These are phyloP conservation scores for Rhagonycha fulva DNA, from an alignment of 2,888 invertebrate genomes.

Conservation along the genomic window DNA sequence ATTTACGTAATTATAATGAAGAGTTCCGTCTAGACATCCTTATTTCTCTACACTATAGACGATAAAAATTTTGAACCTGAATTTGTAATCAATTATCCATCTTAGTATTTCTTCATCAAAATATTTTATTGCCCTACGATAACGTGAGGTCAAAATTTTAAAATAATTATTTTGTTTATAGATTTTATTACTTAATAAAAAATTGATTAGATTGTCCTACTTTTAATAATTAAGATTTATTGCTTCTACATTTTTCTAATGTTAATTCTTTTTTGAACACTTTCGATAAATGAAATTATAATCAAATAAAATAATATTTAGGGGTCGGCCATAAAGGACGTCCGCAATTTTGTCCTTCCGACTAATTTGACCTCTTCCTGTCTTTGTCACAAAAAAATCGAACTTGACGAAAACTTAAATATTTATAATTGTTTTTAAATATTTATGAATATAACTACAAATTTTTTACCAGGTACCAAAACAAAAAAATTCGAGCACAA, in stretches of 20 bases:
- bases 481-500: too few species aligned
- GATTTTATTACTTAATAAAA: background rate
- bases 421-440: too few species aligned
- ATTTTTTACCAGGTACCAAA: too few species aligned
- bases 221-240: background rate
- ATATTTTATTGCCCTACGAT: background rate
- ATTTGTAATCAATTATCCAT: background rate
- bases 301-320: too few species aligned
- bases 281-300: too few species aligned
- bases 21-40: slow-evolving; percentile 3
- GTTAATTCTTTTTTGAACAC: too few species aligned
- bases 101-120: background rate
- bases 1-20: background rate
- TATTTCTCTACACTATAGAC: background rate
- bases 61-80: background rate
- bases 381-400: too few species aligned
- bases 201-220: background rate
- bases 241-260: background rate
- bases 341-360: too few species aligned
- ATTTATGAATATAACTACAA: too few species aligned
- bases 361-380: too few species aligned
- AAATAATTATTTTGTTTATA: background rate
- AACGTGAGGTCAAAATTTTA: background rate
- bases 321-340: too few species aligned
- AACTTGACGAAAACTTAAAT: too few species aligned